Evolutionary conservation across 2,888 invertebrate species (phyloP), one percentile per base, ranked within the genome.

Genomic region (Fragum whitleyi): DNA sequence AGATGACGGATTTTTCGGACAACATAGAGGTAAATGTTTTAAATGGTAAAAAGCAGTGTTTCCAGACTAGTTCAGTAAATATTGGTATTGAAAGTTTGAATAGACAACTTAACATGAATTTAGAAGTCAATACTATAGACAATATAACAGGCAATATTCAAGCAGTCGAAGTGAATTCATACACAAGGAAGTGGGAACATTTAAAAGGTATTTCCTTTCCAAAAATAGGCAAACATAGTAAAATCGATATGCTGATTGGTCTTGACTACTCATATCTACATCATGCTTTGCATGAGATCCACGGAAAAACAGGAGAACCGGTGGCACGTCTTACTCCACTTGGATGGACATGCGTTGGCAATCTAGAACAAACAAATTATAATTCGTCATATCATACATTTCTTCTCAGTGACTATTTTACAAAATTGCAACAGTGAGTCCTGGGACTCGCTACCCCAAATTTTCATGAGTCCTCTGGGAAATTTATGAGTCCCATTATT

Each of bases 271-370:
- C 57, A 11, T 81, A 79, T 14, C 47, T 82, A 39, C 74, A 77
- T 39, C 51, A 53, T 74, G n/a, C 77, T 7, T 32, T 77, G 26
- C 23, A 65, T 53, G 81, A 85, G 51, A 62, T 79, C 1, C 36
- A 62, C 36, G 79, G 79, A 23, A 36, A 51, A 55, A 53, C 36
- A 19, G 75, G 77, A 23, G 85, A 83, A n/a, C 85, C 80, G 23
- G 39, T 80, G 5, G 80, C 80, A 3, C 65, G 80, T 11, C 47
- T 80, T 16, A 85, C 80, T 1, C 80, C 76, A 2, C 47, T 85
- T 11, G 80, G 78, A 21, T 85, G 77, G 85, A 82, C 79, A 19
- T 79, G 79, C 59, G 74, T 79, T 32, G 77, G 77, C 2, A 42
- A 59, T 19, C 32, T 51, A 6, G 23, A 29, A 26, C 42, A 21